phyloP scores from a whole-genome alignment of 2,797 vertebrate species.

The Tapirus indicus region DNA sequence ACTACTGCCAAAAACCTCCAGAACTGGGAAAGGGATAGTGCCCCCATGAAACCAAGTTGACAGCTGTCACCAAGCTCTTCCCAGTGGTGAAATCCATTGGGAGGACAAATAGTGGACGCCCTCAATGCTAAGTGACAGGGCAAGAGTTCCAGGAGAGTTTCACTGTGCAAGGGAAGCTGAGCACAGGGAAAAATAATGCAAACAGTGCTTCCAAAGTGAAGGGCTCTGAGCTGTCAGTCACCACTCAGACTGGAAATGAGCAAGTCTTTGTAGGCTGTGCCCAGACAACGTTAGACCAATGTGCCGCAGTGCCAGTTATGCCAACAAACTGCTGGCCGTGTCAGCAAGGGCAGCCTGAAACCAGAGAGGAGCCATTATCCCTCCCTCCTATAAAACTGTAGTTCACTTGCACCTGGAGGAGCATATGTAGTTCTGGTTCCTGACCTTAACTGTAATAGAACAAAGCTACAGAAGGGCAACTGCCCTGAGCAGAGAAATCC shows the following conservation, averaged over 20 bases:
- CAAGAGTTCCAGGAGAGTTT: background rate
- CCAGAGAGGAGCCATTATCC: background rate
- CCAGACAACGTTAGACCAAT: background rate
- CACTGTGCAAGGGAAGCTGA: background rate
- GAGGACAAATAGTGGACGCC: background rate
- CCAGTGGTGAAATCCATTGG: background rate
- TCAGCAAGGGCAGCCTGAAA: background rate
- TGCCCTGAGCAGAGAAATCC: background rate
- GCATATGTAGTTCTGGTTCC: background rate
- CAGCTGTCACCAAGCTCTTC: background rate
- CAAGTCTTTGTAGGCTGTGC: background rate
- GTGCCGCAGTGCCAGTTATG: background rate
- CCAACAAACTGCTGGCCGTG: background rate
- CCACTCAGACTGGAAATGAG: background rate
- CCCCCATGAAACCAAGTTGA: background rate
- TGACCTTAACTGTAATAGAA: background rate
- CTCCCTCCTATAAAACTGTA: background rate
- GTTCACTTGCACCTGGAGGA: background rate
- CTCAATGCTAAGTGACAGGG: background rate
- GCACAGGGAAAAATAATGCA: background rate
- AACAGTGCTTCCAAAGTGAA: background rate
- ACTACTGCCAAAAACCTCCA: background rate
- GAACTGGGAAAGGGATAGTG: background rate
- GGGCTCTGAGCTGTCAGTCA: background rate
- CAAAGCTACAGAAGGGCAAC: background rate